Evolutionary conservation across 2,113 vertebrate genomes (phyloP).

Genomic region (Pachyramphus minor): DNA sequence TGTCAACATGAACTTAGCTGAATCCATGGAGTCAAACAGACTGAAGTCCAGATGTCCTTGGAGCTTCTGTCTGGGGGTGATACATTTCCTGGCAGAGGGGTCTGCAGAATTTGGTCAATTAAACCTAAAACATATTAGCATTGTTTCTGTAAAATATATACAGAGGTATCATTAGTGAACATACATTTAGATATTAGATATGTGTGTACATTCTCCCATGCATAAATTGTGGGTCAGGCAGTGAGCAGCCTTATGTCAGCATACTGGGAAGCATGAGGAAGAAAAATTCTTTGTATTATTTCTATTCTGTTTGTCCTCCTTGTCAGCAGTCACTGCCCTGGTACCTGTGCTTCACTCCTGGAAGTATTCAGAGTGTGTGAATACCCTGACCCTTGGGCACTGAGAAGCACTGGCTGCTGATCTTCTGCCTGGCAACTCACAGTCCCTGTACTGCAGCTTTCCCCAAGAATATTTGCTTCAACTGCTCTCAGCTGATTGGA

Average conservation of each 20-base stretch:
- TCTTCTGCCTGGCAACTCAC: neutral
- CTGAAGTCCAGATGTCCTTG: neutral
- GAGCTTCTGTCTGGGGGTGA: neutral
- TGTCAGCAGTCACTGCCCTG: neutral
- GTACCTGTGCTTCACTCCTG: neutral
- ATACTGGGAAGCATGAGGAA: neutral
- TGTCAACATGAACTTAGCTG: neutral
- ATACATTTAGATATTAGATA: accelerated
- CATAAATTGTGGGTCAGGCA: neutral
- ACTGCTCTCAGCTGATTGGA: neutral
- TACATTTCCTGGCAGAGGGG: neutral
- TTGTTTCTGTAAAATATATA: neutral
- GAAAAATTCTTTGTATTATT: neutral
- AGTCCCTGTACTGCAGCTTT: neutral
- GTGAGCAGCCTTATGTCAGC: neutral
- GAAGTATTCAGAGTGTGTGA: accelerated
- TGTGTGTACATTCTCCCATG: neutral
- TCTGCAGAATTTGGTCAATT: neutral
- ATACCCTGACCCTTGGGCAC: neutral
- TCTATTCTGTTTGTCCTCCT: neutral
- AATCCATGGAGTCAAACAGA: neutral
- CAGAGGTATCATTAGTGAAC: neutral
- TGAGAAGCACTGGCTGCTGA: neutral
- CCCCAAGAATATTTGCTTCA: neutral
- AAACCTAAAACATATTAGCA: neutral